Percentiles rank a stretch among this genome's conserved stretches.
These are phyloP conservation scores for Paralvinella palmiformis DNA, from an alignment of 1,140 invertebrate genomes.

Conservation along the genomic window DNA sequence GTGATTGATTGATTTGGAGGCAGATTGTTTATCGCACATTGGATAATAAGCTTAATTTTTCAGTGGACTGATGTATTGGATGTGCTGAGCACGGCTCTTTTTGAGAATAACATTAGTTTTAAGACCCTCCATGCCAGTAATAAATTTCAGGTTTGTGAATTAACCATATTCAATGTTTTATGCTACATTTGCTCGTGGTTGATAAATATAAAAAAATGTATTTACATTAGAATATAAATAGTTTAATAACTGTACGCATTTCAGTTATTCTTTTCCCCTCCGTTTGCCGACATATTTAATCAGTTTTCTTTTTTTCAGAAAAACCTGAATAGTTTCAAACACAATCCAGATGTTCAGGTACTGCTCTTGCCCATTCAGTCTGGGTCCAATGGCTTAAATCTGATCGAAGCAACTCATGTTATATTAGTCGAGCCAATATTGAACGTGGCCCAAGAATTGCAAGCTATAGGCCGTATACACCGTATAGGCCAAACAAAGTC, in stretches of 20 bases:
- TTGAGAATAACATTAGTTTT: slow-evolving; percentile 58
- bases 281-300: no score
- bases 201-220: no score
- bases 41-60: no score
- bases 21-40: no score
- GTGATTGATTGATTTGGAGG: no score
- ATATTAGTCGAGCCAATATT: slow-evolving; percentile 70
- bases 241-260: no score
- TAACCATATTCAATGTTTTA: slow-evolving; percentile 4
- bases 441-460: slow-evolving; percentile 66
- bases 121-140: slow-evolving; percentile 37
- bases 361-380: slow-evolving; percentile 63
- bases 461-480: slow-evolving; percentile 73
- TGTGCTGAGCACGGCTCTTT: slow-evolving; percentile 58
- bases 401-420: slow-evolving; percentile 74
- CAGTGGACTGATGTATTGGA: slow-evolving; percentile 62
- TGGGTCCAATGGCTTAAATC: slow-evolving; percentile 71
- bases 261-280: no score
- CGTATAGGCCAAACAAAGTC: slow-evolving; percentile 71
- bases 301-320: slow-evolving; percentile 26
- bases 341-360: slow-evolving; percentile 51
- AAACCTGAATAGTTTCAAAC: slow-evolving; percentile 45
- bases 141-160: slow-evolving; percentile 52
- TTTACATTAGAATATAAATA: no score
- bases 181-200: no score